phyloP scores from a whole-genome alignment of 2,797 vertebrate species.

The Falco columbarius region DNA sequence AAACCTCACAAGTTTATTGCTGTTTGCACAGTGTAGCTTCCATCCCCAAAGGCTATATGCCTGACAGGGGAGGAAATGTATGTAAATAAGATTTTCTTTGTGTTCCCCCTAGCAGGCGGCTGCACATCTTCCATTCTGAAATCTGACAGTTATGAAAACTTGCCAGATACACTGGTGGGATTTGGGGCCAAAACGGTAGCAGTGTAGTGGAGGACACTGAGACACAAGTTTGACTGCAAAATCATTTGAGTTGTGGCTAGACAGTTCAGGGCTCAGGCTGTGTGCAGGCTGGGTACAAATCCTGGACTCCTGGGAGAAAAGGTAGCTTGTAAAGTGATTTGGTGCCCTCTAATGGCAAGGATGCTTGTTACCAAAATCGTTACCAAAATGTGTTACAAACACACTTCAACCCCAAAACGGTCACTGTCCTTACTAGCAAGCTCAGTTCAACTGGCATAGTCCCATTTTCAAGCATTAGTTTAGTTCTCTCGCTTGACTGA shows the following conservation, averaged over 20 bases:
- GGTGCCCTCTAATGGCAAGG: constrained; percentile 67
- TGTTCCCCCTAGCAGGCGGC: background rate
- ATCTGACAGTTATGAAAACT: background rate
- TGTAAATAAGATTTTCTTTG: background rate
- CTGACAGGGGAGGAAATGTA: background rate
- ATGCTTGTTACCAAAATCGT: background rate
- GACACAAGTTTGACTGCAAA: background rate
- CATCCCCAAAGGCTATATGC: background rate
- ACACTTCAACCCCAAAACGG: fast-evolving
- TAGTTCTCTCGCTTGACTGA: background rate
- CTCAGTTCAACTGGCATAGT: background rate
- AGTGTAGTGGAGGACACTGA: background rate
- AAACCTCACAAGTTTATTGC: constrained; percentile 3
- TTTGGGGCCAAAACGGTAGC: background rate
- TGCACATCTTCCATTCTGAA: background rate
- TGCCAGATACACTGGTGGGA: background rate
- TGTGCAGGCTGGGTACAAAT: background rate
- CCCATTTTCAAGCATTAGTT: background rate
- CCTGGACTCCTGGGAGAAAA: background rate
- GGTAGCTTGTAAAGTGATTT: constrained; percentile 37
- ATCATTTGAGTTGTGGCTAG: background rate
- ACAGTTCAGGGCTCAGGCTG: background rate
- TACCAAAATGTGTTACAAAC: background rate
- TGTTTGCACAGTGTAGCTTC: background rate
- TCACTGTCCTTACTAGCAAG: background rate